phyloP scores from a whole-genome alignment of 2,797 vertebrate species.

The Acanthiza pusilla region DNA sequence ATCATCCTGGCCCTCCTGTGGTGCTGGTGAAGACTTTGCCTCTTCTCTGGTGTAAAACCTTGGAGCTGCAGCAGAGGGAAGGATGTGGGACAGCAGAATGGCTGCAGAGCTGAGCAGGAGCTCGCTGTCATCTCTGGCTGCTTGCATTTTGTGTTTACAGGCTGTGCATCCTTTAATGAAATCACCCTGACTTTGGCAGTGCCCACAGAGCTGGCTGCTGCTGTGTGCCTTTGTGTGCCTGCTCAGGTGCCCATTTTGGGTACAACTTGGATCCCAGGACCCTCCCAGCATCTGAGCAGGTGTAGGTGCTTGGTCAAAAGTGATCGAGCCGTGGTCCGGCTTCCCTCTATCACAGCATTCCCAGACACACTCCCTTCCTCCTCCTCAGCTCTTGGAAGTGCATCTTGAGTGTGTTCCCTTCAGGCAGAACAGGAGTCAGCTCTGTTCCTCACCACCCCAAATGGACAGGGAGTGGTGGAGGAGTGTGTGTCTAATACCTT shows the following conservation, averaged over 20 bases:
- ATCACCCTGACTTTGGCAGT: neutral
- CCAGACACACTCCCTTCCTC: neutral
- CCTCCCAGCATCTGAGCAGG: neutral
- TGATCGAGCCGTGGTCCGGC: fast-evolving
- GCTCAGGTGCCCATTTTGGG: neutral
- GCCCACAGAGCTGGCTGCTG: neutral
- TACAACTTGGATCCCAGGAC: neutral
- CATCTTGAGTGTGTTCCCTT: neutral
- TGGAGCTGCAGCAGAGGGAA: neutral
- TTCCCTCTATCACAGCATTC: neutral
- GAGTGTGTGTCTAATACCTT: fast-evolving
- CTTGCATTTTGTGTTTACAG: fast-evolving
- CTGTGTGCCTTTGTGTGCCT: neutral
- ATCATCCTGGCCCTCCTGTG: neutral
- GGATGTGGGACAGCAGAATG: neutral
- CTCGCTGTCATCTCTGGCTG: neutral
- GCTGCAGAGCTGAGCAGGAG: neutral
- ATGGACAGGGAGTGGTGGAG: neutral
- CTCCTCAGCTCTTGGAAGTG: neutral
- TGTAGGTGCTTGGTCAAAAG: neutral
- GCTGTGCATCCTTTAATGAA: neutral
- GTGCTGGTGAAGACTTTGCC: neutral
- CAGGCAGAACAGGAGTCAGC: neutral
- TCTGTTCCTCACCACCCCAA: neutral
- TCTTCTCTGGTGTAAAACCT: neutral